A percentile compares a stretch with the other conserved stretches of the same genome.
phyloP scores from a whole-genome alignment of 2,888 invertebrate genomes.

The Embidobia sp. region DNA sequence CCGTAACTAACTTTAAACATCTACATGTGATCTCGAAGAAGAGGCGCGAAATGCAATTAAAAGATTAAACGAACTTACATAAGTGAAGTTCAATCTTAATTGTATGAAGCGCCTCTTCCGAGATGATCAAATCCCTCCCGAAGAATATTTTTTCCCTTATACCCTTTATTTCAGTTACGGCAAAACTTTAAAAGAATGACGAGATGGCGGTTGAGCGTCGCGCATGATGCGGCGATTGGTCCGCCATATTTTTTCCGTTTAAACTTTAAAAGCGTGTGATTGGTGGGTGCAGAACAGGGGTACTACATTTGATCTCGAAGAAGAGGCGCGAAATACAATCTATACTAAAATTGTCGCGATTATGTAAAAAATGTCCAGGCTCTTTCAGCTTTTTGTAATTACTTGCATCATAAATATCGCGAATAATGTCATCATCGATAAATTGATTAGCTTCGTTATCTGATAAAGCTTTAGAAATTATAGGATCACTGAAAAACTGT shows the following conservation, averaged over 20 bases:
- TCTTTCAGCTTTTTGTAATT: no score
- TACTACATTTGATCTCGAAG: neutral
- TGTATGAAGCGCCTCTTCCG: conserved; percentile 8
- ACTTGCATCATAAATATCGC: no score
- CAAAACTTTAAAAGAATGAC: no score
- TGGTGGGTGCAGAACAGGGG: neutral
- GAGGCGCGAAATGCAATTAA: conserved; percentile 24
- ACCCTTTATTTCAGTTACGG: neutral
- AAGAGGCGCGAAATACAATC: neutral
- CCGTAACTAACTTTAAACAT: conserved; percentile 22
- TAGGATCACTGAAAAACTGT: no score
- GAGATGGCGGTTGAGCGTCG: no score
- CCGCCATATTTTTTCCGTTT: neutral
- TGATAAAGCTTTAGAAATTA: no score
- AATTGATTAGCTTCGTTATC: no score
- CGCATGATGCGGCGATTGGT: neutral
- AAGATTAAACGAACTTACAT: conserved; percentile 5
- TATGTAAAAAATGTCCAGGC: no score
- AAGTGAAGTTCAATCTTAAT: conserved; percentile 11
- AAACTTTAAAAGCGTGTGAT: neutral
- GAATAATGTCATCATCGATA: no score
- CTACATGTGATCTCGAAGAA: conserved; percentile 19
- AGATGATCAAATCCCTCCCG: conserved; percentile 6
- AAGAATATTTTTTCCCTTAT: neutral
- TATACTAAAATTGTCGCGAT: no score